Evolutionary conservation across 2,888 invertebrate genomes (phyloP).

Genomic region (Nephrotoma guestfalica): DNA sequence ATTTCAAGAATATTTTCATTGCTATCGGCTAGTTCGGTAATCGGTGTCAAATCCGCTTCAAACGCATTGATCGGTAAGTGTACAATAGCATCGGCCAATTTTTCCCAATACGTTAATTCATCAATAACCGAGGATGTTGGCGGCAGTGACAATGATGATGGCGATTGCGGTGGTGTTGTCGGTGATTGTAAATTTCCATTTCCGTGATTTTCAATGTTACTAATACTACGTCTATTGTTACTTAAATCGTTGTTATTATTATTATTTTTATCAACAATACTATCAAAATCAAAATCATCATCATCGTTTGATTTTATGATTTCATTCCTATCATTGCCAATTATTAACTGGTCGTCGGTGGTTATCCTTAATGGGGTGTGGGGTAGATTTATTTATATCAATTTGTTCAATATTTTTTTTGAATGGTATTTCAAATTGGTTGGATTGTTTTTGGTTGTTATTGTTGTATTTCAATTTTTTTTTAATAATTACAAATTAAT

Average conservation of each 20-base stretch:
- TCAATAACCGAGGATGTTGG: background rate
- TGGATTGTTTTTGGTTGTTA: background rate
- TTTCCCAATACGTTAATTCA: slow-evolving; percentile 36
- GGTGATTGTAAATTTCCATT: background rate
- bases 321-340: background rate
- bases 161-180: background rate
- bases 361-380: background rate
- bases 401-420: background rate
- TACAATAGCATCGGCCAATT: slow-evolving; percentile 43
- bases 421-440: background rate
- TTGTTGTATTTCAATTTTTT: background rate
- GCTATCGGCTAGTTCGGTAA: background rate
- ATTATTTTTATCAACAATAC: background rate
- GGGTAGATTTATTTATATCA: background rate
- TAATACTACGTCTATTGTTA: background rate
- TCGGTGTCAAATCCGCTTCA: background rate
- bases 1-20: background rate
- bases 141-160: background rate
- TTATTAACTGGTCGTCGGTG: background rate
- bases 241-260: background rate
- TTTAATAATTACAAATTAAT: background rate
- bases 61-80: slow-evolving; percentile 26
- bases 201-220: background rate
- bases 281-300: slow-evolving; percentile 1
- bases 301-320: background rate